These are phyloP conservation scores for Sebastolobus altivelis DNA, from an alignment of 2,797 vertebrate species.

Conservation along the genomic window DNA sequence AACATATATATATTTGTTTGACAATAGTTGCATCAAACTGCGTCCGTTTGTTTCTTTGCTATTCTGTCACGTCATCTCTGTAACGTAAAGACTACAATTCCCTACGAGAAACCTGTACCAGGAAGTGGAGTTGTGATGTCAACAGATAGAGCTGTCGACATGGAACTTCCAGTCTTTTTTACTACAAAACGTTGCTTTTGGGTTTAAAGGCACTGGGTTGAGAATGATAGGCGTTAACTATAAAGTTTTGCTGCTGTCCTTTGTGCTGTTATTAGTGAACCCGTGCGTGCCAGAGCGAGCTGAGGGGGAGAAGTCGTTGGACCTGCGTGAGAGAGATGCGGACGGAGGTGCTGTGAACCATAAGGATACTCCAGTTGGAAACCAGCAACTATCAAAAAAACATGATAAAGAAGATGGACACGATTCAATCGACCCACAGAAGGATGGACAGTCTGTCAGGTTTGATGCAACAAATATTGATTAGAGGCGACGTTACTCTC, in stretches of 20 bases:
- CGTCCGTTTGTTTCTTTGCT: rapidly evolving
- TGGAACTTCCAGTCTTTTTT: constrained; percentile 49
- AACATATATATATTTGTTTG: background rate
- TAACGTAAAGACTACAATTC: constrained; percentile 69
- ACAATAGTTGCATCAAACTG: rapidly evolving
- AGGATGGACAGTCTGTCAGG: constrained; percentile 61
- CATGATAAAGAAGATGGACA: constrained; percentile 2
- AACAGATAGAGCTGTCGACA: constrained; percentile 62
- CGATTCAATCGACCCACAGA: background rate
- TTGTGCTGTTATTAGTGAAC: constrained; percentile 59
- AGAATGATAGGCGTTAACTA: constrained; percentile 65
- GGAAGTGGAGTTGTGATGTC: constrained; percentile 69
- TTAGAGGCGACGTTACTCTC: background rate
- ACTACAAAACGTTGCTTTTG: constrained; percentile 29
- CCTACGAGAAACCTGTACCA: constrained; percentile 39
- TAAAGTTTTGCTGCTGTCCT: constrained; percentile 20
- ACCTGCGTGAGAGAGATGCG: constrained; percentile 33
- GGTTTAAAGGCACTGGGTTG: constrained; percentile 19
- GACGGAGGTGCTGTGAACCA: constrained; percentile 7
- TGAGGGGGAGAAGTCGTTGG: constrained; percentile 15
- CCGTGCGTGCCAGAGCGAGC: constrained; percentile 28
- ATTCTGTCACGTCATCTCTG: rapidly evolving
- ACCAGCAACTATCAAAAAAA: constrained; percentile 9
- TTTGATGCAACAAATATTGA: constrained; percentile 22
- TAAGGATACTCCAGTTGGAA: background rate